phyloP scores from a whole-genome alignment of 35 echinoderm and acorn worm species.

The Lytechinus variegatus region DNA sequence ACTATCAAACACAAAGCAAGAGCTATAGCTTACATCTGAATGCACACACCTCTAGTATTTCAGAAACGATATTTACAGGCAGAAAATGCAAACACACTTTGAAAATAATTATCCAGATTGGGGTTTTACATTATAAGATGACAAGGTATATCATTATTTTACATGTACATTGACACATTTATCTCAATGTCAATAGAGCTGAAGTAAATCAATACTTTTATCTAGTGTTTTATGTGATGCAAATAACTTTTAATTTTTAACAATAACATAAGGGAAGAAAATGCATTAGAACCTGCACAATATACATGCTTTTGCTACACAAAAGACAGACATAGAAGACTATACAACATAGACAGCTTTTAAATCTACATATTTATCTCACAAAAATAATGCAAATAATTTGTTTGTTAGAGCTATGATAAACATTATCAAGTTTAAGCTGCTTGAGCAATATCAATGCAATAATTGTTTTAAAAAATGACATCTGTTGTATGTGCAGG shows the following conservation, averaged over 20 bases:
- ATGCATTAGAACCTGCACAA: not conserved
- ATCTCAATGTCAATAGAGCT: too few relatives aligned
- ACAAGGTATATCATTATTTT: too few relatives aligned
- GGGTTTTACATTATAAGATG: too few relatives aligned
- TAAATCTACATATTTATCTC: not conserved
- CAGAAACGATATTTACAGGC: too few relatives aligned
- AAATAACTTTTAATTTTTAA: not conserved
- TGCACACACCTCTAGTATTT: not conserved
- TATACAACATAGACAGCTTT: not conserved
- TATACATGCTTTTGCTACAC: not conserved
- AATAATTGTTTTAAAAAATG: not conserved
- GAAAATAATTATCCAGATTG: too few relatives aligned
- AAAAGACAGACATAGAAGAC: not conserved
- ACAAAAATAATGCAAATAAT: not conserved
- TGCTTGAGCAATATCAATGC: not conserved
- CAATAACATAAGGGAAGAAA: not conserved
- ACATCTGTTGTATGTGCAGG: not conserved
- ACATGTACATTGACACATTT: too few relatives aligned
- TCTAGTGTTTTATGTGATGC: not conserved
- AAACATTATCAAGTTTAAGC: not conserved
- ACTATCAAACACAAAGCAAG: not conserved
- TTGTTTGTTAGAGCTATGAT: not conserved
- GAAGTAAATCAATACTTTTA: too few relatives aligned
- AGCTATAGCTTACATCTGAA: not conserved
- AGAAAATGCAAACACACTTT: too few relatives aligned